These are phyloP conservation scores for Sebastolobus alascanus DNA, from an alignment of 2,797 vertebrate species.

Conservation along the genomic window DNA sequence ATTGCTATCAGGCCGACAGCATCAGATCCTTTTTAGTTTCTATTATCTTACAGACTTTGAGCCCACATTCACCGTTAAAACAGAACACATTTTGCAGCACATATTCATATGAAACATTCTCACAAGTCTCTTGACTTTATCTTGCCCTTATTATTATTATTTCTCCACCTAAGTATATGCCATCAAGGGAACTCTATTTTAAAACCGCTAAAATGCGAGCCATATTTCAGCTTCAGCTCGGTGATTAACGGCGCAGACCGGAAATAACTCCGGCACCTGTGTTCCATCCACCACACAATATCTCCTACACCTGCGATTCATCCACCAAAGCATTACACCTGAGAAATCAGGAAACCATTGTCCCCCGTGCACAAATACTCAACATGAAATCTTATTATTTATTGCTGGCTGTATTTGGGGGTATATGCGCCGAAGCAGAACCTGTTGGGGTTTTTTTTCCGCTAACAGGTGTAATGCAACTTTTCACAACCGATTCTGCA, in stretches of 20 bases:
- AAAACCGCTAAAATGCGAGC: slow-evolving; percentile 79
- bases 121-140: slow-evolving; percentile 73
- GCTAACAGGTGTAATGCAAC: slow-evolving; percentile 77
- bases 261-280: slow-evolving; percentile 84
- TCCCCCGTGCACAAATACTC: slow-evolving; percentile 78
- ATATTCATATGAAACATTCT: slow-evolving; percentile 56
- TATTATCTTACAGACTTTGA: slow-evolving; percentile 66
- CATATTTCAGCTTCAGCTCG: slow-evolving; percentile 74
- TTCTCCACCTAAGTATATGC: slow-evolving; percentile 68
- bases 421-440: slow-evolving; percentile 56
- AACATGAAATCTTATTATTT: slow-evolving; percentile 81
- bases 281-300: slow-evolving; percentile 70
- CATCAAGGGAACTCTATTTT: slow-evolving; percentile 80
- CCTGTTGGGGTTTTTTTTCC: slow-evolving; percentile 65
- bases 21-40: slow-evolving; percentile 65
- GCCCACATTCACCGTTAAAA: slow-evolving; percentile 65
- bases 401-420: slow-evolving; percentile 75
- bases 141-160: slow-evolving; percentile 78
- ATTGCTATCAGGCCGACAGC: slow-evolving; percentile 61
- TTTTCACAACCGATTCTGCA: slow-evolving; percentile 58
- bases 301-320: slow-evolving; percentile 85
- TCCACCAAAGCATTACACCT: slow-evolving; percentile 82
- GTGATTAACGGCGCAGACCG: slow-evolving; percentile 80
- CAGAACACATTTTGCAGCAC: slow-evolving; percentile 52
- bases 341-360: slow-evolving; percentile 79